Percentiles rank a stretch among this genome's conserved stretches.
phyloP scores from a whole-genome alignment of 2,888 invertebrate genomes.

The Congeria kusceri region DNA sequence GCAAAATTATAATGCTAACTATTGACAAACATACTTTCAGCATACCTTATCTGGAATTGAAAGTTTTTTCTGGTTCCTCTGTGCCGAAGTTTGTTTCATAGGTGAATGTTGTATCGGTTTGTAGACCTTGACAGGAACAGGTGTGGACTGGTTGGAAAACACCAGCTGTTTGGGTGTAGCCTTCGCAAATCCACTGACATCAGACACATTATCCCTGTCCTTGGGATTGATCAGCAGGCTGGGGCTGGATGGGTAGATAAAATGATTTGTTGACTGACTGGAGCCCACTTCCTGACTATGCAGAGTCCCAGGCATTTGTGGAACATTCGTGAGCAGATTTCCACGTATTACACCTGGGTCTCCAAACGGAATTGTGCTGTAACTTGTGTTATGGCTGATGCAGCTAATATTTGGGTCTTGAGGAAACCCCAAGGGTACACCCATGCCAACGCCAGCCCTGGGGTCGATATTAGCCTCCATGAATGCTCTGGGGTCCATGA shows the following conservation, averaged over 20 bases:
- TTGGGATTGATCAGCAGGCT: conserved; percentile 65
- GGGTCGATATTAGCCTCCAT: conserved; percentile 19
- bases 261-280: conserved; percentile 46
- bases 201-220: conserved; percentile 65
- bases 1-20: no score
- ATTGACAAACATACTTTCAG: no score
- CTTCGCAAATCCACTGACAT: conserved; percentile 68
- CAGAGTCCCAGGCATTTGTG: not conserved
- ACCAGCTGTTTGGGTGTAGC: conserved; percentile 71
- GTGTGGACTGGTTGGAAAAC: conserved; percentile 70
- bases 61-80: conserved; percentile 37
- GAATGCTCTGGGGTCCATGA: conserved; percentile 21
- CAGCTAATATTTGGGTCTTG: conserved; percentile 45
- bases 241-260: conserved; percentile 68
- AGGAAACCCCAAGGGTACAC: conserved; percentile 6
- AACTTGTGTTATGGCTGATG: conserved; percentile 59
- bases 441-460: conserved; percentile 19
- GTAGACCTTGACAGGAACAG: conserved; percentile 60
- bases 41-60: conserved; percentile 64
- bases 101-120: conserved; percentile 74
- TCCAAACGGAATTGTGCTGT: conserved; percentile 52
- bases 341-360: conserved; percentile 35
- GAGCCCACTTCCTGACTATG: conserved; percentile 26
- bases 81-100: conserved; percentile 56
- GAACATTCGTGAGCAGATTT: not conserved